Base-by-base conservation (phyloP, 2,113 vertebrate species). In the Percina caprodes region DNA sequence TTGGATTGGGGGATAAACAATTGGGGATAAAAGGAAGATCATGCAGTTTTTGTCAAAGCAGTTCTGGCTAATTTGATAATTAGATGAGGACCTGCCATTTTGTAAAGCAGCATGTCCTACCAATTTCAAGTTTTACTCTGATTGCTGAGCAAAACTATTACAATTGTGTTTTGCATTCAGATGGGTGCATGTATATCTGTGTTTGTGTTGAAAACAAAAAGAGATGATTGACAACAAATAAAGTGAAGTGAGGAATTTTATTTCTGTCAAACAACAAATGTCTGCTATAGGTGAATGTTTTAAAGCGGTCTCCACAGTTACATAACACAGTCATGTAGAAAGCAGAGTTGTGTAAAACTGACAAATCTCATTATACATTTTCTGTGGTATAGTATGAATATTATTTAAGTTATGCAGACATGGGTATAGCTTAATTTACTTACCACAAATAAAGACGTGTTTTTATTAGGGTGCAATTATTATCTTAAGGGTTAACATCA, bases 1-100 rank as follows among this genome's bases (percentile, higher is more conserved):
- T 88, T 85, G 76, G 74, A 74, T 49, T 59, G 5, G 69, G 39
- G 39, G 39, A 39, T 39, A 77, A 58, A 86, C 54, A 67, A 72
- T 9, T 39, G 7, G 35, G 35, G 35, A 39, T 76, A 39, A 83
- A 83, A 16, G 33, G 12, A 74, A 61, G n/a, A 71, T 55, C 63
- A 18, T 74, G 35, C 46, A 71, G 74, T 82, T 83, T 77, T 59
- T 76, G 45, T 79, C 26, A 68, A 68, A 80, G 54, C 58, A 21
- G 13, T 60, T 71, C 18, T 62, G 65, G 51, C 66, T 84, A 58
- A 87, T 59, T 79, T 24, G 65, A 82, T 77, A 66, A 84, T 2
- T 26, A 39, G n/a, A 75, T 46, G 12, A 69, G 35, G 26, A 75
- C 26, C 9, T 76, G 42, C 2, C 13, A 24, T 73, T 84, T 78